These are phyloP conservation scores for Augochlorella aurata DNA, from an alignment of 2,888 invertebrate genomes.

Conservation along the genomic window DNA sequence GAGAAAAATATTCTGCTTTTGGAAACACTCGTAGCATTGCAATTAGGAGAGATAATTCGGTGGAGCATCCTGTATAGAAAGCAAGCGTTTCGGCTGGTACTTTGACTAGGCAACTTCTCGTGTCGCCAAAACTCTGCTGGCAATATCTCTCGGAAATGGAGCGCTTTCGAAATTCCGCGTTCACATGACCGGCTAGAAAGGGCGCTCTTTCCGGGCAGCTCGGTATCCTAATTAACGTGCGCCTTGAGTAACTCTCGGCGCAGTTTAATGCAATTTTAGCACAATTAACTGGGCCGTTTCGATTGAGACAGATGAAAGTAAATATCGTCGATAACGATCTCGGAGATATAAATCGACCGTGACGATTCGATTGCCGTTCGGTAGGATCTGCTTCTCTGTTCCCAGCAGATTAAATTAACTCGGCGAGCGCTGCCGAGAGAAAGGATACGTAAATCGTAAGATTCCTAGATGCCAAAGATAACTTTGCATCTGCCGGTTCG, in stretches of 20 bases:
- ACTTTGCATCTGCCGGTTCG: constrained; percentile 78
- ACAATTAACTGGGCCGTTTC: constrained; percentile 67
- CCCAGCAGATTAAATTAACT: constrained; percentile 65
- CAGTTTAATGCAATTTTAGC: constrained; percentile 63
- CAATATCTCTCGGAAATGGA: neutral
- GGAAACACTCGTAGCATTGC: no score
- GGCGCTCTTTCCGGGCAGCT: neutral
- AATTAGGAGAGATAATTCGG: no score
- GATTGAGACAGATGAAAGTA: constrained; percentile 69
- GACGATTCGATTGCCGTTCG: constrained; percentile 68
- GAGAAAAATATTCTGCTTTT: no score
- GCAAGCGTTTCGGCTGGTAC: no score
- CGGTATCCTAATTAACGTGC: constrained; percentile 55
- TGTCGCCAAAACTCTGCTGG: neutral
- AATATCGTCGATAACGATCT: constrained; percentile 75
- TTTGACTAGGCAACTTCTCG: no score
- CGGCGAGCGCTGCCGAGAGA: constrained; percentile 32
- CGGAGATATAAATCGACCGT: constrained; percentile 75
- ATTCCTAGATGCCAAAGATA: constrained; percentile 78
- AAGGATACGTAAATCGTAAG: constrained; percentile 67
- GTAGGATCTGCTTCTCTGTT: constrained; percentile 57
- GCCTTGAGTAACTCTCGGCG: neutral
- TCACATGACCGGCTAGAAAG: neutral
- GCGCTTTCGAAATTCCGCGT: constrained; percentile 10
- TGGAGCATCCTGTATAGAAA: no score